Percentiles rank a stretch among this genome's conserved stretches.
phyloP scores from a whole-genome alignment of 2,888 invertebrate genomes.

The Agrochola lychnidis region DNA sequence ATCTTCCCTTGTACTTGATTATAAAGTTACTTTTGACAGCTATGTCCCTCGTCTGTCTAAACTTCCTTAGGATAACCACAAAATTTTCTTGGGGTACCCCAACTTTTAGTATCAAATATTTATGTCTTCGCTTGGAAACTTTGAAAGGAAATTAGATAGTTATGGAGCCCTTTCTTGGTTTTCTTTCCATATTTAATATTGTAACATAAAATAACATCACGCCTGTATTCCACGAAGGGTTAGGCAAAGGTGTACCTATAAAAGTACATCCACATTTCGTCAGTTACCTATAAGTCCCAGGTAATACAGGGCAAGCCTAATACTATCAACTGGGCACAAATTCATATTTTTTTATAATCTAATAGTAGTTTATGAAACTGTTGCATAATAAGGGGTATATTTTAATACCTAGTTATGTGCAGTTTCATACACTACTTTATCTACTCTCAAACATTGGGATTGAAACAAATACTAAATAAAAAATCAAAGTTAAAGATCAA shows the following conservation, averaged over 20 bases:
- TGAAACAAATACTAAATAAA: no score
- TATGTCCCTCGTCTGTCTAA: constrained; percentile 34
- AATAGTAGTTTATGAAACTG: no score
- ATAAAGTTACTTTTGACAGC: constrained; percentile 30
- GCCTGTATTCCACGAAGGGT: not conserved
- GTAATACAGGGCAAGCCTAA: not conserved
- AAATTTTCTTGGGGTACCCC: not conserved
- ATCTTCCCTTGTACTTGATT: constrained; percentile 33
- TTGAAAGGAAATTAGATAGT: constrained; percentile 10
- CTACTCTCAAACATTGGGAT: no score
- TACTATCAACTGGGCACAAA: not conserved
- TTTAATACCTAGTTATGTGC: no score
- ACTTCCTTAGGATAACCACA: constrained; percentile 26
- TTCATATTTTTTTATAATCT: no score
- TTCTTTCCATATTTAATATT: not conserved
- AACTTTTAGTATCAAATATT: constrained; percentile 12
- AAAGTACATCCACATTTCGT: not conserved
- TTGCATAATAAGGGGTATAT: no score
- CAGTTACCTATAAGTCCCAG: not conserved
- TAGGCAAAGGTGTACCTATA: not conserved
- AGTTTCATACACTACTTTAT: no score
- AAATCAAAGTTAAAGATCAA: no score
- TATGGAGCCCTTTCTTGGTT: not conserved
- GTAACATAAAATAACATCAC: not conserved
- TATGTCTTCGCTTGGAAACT: not conserved